Conservation (phyloP, 2,888 invertebrate genomes). For the Dasysyrphus albostriatus region DNA sequence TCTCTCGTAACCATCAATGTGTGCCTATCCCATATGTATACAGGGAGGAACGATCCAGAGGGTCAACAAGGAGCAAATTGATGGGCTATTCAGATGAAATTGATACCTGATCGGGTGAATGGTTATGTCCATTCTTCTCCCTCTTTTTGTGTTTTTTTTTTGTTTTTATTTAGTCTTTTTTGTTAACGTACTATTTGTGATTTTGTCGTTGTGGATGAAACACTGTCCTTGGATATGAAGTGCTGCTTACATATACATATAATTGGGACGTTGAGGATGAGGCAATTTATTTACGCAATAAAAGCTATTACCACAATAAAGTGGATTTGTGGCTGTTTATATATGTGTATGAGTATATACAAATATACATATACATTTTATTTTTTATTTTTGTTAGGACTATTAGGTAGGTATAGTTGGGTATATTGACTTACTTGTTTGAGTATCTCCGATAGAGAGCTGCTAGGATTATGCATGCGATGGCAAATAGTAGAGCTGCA, state of each 20-base stretch:
- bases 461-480: slow-evolving; percentile 90
- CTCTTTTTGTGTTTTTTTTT: slow-evolving; percentile 8
- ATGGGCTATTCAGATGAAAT: slow-evolving; percentile 66
- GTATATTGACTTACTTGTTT: slow-evolving; percentile 83
- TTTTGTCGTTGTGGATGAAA: slow-evolving; percentile 28
- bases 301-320: slow-evolving; percentile 71
- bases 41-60: slow-evolving; percentile 6
- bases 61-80: slow-evolving; percentile 57
- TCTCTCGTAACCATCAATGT: slow-evolving; percentile 63
- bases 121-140: slow-evolving; percentile 55
- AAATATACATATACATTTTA: not conserved
- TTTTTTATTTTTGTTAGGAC: slow-evolving; percentile 24
- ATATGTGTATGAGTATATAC: slow-evolving; percentile 1
- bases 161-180: too few relatives aligned
- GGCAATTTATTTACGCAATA: slow-evolving; percentile 68
- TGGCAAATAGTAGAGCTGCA: slow-evolving; percentile 90
- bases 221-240: slow-evolving; percentile 39
- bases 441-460: slow-evolving; percentile 88
- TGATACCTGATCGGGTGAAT: slow-evolving; percentile 75
- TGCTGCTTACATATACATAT: slow-evolving; percentile 44
- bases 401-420: not conserved
- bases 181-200: not conserved
- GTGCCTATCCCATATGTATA: not conserved
- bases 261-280: slow-evolving; percentile 35
- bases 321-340: slow-evolving; percentile 69